These are phyloP conservation scores for Pogoniulus pusillus DNA, from an alignment of 2,797 vertebrate species.

Conservation along the genomic window DNA sequence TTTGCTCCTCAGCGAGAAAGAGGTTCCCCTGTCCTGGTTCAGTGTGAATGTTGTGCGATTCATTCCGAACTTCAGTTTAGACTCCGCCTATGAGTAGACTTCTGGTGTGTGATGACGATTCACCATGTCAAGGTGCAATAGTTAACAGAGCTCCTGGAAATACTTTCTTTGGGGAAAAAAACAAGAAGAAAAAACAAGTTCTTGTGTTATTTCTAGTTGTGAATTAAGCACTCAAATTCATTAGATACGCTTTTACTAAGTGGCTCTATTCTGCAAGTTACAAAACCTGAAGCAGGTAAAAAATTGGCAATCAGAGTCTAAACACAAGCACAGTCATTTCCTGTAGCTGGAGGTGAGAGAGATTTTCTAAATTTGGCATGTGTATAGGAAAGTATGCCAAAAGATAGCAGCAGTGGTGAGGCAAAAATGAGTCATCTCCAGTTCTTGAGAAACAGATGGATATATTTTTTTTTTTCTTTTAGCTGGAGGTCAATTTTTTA, in stretches of 20 bases:
- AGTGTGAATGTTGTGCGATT: not conserved
- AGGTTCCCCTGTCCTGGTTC: not conserved
- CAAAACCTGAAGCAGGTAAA: not conserved
- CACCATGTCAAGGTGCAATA: not conserved
- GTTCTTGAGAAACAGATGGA: slow-evolving; percentile 42
- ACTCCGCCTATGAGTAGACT: not conserved
- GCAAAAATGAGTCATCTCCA: slow-evolving; percentile 49
- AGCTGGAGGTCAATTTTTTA: slow-evolving; percentile 17
- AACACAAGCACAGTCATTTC: not conserved
- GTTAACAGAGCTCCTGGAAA: not conserved
- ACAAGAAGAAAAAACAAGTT: not conserved
- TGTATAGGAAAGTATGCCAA: slow-evolving; percentile 19
- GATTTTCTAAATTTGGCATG: not conserved
- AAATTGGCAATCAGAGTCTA: not conserved
- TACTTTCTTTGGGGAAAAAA: too few species aligned
- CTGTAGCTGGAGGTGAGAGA: not conserved
- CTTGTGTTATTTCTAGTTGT: accelerated
- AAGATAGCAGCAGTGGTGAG: slow-evolving; percentile 42
- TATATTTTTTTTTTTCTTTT: not conserved
- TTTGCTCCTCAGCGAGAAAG: not conserved
- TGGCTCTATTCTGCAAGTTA: not conserved
- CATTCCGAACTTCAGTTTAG: not conserved
- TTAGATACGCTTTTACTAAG: not conserved
- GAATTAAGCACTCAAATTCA: not conserved
- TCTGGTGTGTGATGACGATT: not conserved